A percentile compares a stretch with the other conserved stretches of the same genome.
Conservation (phyloP, 2,113 vertebrate genomes). For the Otolemur garnettii region DNA sequence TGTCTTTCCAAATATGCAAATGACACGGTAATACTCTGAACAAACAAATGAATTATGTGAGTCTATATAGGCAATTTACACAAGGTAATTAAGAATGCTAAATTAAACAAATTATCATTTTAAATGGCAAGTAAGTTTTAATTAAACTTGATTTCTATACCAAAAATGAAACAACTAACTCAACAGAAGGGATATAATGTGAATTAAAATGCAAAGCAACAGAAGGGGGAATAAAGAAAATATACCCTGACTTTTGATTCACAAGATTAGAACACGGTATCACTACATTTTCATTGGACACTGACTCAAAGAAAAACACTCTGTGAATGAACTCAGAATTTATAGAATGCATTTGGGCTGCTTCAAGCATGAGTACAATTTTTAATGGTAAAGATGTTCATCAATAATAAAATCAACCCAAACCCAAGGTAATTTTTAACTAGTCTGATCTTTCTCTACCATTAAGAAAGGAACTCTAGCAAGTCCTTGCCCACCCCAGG, state of each 20-base stretch:
- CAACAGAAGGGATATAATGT: slow-evolving; percentile 50
- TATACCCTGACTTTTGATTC: not conserved
- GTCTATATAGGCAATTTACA: slow-evolving; percentile 83
- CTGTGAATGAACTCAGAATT: not conserved
- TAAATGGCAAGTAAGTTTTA: slow-evolving; percentile 85
- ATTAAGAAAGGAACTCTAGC: not conserved
- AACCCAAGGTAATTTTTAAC: slow-evolving; percentile 46
- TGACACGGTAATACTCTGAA: slow-evolving; percentile 75
- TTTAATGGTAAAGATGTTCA: slow-evolving; percentile 10
- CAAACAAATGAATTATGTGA: slow-evolving; percentile 81
- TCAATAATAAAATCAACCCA: slow-evolving; percentile 10
- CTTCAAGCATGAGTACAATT: not conserved
- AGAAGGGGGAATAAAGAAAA: not conserved
- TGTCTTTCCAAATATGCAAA: slow-evolving; percentile 78
- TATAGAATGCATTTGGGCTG: not conserved
- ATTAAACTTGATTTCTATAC: slow-evolving; percentile 83
- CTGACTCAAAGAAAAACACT: not conserved
- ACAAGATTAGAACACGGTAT: not conserved
- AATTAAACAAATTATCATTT: slow-evolving; percentile 86
- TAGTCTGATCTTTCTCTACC: not conserved
- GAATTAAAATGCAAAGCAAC: slow-evolving; percentile 35
- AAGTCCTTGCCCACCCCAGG: not conserved
- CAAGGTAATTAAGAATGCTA: slow-evolving; percentile 84
- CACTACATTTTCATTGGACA: not conserved
- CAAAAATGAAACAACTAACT: slow-evolving; percentile 78